phyloP scores from a whole-genome alignment of 2,113 vertebrate genomes.

The Phyllostomus hastatus region DNA sequence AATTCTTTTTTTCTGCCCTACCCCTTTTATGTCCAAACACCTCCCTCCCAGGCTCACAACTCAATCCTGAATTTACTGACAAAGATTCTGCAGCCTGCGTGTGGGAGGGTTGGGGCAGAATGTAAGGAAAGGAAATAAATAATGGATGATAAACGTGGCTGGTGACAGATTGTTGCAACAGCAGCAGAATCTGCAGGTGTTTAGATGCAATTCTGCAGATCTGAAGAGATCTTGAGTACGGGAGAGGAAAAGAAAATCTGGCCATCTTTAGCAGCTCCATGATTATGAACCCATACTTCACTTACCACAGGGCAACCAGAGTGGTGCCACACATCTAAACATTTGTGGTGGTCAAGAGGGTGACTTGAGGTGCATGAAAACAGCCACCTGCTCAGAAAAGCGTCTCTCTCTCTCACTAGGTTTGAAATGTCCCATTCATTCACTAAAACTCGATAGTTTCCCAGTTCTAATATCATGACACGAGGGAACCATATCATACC shows the following conservation, averaged over 20 bases:
- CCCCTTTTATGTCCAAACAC: neutral
- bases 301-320: neutral
- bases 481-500: neutral
- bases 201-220: neutral
- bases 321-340: neutral
- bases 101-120: neutral
- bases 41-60: neutral
- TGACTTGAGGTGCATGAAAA: neutral
- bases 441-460: neutral
- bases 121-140: constrained; percentile 66
- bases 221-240: neutral
- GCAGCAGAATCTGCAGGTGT: constrained; percentile 48
- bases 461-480: neutral
- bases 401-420: neutral
- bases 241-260: neutral
- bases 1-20: neutral
- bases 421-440: neutral
- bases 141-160: constrained; percentile 69
- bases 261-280: neutral
- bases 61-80: neutral
- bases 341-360: neutral
- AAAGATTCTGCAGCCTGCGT: neutral
- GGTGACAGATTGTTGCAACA: constrained; percentile 61
- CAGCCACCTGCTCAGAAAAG: neutral
- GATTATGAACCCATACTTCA: neutral